phyloP scores from a whole-genome alignment of 1,140 invertebrate species.

The Antheraea pernyi region DNA sequence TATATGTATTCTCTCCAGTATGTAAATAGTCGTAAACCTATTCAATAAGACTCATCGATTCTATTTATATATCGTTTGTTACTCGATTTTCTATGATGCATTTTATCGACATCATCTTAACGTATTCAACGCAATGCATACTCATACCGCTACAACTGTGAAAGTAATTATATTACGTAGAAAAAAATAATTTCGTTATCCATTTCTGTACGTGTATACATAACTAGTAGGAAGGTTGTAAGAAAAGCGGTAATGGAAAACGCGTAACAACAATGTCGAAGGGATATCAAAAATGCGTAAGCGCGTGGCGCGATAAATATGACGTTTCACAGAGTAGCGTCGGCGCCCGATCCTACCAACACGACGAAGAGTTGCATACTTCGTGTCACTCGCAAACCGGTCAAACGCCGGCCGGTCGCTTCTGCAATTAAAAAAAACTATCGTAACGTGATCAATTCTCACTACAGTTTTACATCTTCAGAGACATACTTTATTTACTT shows the following conservation, averaged over 20 bases:
- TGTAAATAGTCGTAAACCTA: neutral
- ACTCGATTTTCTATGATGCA: neutral
- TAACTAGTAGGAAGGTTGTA: neutral
- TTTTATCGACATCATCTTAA: neutral
- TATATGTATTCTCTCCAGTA: neutral
- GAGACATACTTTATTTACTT: neutral
- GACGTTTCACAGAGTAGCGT: constrained; percentile 11
- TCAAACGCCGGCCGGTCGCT: constrained; percentile 11
- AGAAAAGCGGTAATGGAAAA: neutral
- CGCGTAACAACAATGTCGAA: constrained; percentile 11
- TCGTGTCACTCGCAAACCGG: constrained; percentile 13
- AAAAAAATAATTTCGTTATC: neutral
- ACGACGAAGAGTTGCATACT: neutral
- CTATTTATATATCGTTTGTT: neutral
- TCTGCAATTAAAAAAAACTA: neutral
- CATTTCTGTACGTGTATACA: neutral
- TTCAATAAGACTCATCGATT: neutral
- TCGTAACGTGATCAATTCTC: constrained; percentile 1
- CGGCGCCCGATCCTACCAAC: constrained; percentile 11
- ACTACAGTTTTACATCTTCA: neutral
- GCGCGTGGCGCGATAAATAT: constrained; percentile 18
- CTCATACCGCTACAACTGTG: neutral
- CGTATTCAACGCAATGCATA: neutral
- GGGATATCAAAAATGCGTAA: constrained; percentile 9
- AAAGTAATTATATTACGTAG: neutral